Evolutionary conservation across 2,113 vertebrate genomes (phyloP).

Genomic region (Prunella himalayana): DNA sequence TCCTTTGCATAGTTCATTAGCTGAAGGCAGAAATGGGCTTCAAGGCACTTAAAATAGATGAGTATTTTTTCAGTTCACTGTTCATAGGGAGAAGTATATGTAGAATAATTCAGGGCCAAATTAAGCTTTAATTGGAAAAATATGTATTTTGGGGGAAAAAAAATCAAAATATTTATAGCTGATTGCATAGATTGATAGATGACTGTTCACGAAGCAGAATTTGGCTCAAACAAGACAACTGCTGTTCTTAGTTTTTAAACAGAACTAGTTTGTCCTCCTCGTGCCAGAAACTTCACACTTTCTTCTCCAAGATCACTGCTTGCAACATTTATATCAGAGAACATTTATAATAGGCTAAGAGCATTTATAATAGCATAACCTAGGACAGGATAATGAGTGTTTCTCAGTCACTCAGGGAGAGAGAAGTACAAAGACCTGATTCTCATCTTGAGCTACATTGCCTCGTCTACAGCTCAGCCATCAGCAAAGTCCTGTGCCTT

Average conservation of each 20-base stretch:
- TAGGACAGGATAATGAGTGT: constrained; percentile 41
- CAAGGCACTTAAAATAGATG: constrained; percentile 14
- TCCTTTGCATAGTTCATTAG: constrained; percentile 45
- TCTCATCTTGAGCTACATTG: background rate
- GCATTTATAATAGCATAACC: constrained; percentile 22
- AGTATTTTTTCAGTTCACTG: background rate
- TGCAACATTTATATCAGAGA: background rate
- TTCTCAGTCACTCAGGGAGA: constrained; percentile 35
- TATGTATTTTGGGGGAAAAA: background rate
- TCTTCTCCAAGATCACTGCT: constrained; percentile 1
- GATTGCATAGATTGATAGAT: background rate
- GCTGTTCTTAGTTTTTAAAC: background rate
- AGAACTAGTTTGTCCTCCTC: background rate
- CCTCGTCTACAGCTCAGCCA: constrained; percentile 11
- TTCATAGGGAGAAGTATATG: background rate
- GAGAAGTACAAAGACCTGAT: constrained; percentile 2
- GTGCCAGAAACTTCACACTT: constrained; percentile 2
- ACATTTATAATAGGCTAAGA: constrained; percentile 45
- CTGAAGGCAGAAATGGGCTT: constrained; percentile 28
- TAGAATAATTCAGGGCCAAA: background rate
- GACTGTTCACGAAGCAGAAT: background rate
- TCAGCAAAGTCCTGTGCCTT: constrained; percentile 35
- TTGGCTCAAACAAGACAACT: background rate
- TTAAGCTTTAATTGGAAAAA: background rate
- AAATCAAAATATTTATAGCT: background rate